phyloP scores from a whole-genome alignment of 2,888 invertebrate species.

The Galerucella nymphaeae region DNA sequence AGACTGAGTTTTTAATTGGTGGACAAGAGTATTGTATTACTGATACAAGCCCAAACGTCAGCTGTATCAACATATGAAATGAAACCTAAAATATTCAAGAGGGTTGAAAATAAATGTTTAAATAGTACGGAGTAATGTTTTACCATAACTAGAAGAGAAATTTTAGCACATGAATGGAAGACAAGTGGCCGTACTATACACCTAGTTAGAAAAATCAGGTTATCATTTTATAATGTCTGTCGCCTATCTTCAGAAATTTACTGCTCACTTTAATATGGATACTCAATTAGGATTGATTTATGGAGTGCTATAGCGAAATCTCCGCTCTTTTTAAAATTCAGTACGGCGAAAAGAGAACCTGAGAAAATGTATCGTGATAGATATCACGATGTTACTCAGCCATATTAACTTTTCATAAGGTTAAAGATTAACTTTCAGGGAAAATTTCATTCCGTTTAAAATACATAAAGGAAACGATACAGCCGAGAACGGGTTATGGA shows the following conservation, averaged over 20 bases:
- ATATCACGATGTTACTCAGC: conserved; percentile 15
- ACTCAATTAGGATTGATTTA: conserved; percentile 46
- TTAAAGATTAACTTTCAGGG: conserved; percentile 17
- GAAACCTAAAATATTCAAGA: conserved; percentile 50
- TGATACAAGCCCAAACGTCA: conserved; percentile 48
- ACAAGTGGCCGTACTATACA: not conserved
- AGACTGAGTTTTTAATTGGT: conserved; percentile 45
- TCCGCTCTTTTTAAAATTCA: conserved; percentile 41
- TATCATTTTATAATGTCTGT: conserved; percentile 40
- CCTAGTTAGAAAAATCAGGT: conserved; percentile 19
- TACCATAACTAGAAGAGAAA: not conserved
- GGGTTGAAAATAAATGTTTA: conserved; percentile 37
- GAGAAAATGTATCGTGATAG: conserved; percentile 33
- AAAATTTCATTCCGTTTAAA: conserved; percentile 6
- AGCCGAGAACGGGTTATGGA: no score
- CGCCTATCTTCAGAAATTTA: conserved; percentile 40
- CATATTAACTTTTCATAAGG: conserved; percentile 23
- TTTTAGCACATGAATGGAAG: not conserved
- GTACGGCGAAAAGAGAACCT: conserved; percentile 31
- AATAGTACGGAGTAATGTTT: not conserved
- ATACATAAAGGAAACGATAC: no score
- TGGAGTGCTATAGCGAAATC: conserved; percentile 40
- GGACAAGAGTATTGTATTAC: conserved; percentile 48
- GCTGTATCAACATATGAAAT: conserved; percentile 63
- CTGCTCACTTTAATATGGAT: conserved; percentile 44